Percentiles rank a stretch among this genome's conserved stretches.
Evolutionary conservation across 2,113 vertebrate genomes (phyloP).

Genomic region (Thomomys bottae): DNA sequence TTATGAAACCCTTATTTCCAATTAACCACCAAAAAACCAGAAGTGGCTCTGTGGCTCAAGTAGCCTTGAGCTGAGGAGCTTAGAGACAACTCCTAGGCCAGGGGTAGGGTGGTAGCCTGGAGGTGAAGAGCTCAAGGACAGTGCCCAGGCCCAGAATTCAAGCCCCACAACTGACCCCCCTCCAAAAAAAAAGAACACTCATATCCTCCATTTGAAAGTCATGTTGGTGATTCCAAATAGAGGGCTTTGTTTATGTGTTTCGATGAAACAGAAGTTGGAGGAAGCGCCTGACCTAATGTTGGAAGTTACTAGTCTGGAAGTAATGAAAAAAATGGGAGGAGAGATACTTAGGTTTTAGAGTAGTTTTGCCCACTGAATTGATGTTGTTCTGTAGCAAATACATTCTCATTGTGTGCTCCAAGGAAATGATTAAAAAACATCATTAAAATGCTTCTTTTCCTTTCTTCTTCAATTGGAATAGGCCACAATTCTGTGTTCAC

Average conservation of each 20-base stretch:
- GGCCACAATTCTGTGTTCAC: slow-evolving; percentile 48
- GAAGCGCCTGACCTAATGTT: slow-evolving; percentile 21
- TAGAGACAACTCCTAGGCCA: too few relatives aligned
- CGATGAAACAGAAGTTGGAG: slow-evolving; percentile 47
- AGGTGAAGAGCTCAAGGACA: too few relatives aligned
- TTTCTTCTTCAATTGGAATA: slow-evolving; percentile 64
- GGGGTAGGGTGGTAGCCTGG: too few relatives aligned
- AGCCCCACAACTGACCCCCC: too few relatives aligned
- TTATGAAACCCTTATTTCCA: too few relatives aligned
- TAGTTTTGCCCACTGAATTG: slow-evolving; percentile 52
- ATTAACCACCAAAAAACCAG: too few relatives aligned
- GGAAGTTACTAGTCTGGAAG: slow-evolving; percentile 64
- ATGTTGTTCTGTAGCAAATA: slow-evolving; percentile 65
- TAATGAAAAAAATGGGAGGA: slow-evolving; percentile 60
- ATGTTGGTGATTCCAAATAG: slow-evolving; percentile 24
- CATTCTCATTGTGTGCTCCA: slow-evolving; percentile 59
- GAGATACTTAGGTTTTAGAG: slow-evolving; percentile 52
- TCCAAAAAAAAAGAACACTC: not conserved
- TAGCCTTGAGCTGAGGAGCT: too few relatives aligned
- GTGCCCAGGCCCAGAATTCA: too few relatives aligned
- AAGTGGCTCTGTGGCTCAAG: too few relatives aligned
- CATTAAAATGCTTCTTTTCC: slow-evolving; percentile 60
- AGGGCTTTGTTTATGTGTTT: slow-evolving; percentile 54
- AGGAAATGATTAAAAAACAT: slow-evolving; percentile 71
- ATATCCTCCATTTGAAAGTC: slow-evolving; percentile 17